Base-by-base conservation (phyloP, 2,113 vertebrate species). In the Lamprotornis superbus region DNA sequence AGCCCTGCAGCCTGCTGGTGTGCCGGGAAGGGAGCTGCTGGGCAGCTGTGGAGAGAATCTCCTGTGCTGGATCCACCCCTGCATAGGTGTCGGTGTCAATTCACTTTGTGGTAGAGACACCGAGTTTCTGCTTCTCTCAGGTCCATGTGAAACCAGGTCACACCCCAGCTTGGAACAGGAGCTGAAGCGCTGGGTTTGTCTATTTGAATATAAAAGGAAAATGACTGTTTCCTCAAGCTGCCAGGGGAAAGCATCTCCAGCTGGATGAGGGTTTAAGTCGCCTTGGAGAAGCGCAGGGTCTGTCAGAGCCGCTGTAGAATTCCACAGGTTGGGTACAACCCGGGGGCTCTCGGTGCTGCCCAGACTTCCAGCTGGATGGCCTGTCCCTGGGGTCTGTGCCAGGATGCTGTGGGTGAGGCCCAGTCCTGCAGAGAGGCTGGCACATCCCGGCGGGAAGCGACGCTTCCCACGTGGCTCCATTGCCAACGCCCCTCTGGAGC, bases 401-500 rank as follows among this genome's bases (percentile, higher is more conserved):
- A 33, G 18, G 12, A 7, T 30, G 25, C 3, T 8, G 2, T 0
- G 27, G 19, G 59, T 12, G 31, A 15, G 0, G 30, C 88, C 28
- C 30, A 2, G 7, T n/a, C 27, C 73, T 3, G 3, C 47, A 35
- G 69, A 63, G 49, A 39, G 3, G 5, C 5, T 0, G 1, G 30
- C 3, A 1, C 30, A 11, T 64, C 46, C 44, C 0, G 0, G 30
- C 1, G 1, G 89, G 88, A 50, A 59, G 74, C 0, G 0, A 8
- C 0, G 2, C 22, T 60, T 40, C 60, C 67, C 3, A 0, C 1
- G 1, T 0, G 0, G 5, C 18, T 24, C 82, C 20, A 3, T 17
- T 0, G 0, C 30, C 5, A 4, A 11, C 0, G 0, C 47, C 22
- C 53, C 8, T 1, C 0, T 0, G 1, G 24, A 22, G 24, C 28